Percentiles rank a stretch among this genome's conserved stretches.
Evolutionary conservation across 2,888 invertebrate species (phyloP).

Genomic region (Noctua pronuba): DNA sequence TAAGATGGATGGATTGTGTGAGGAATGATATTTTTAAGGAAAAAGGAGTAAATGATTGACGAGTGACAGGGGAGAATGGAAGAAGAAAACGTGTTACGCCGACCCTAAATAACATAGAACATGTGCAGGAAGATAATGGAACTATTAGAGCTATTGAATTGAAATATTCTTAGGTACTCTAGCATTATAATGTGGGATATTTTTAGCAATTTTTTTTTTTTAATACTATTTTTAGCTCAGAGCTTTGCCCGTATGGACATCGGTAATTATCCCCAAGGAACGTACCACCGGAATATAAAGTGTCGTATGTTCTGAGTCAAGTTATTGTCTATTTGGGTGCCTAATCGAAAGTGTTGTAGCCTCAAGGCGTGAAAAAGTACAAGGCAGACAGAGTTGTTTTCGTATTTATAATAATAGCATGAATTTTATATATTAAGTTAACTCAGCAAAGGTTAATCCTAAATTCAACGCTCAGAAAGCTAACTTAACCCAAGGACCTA

Average conservation of each 20-base stretch:
- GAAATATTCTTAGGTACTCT: neutral
- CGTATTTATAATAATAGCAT: neutral
- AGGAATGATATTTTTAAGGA: too few species aligned
- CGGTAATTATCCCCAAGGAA: neutral
- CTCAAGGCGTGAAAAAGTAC: neutral
- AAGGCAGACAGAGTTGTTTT: neutral
- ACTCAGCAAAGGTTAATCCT: neutral
- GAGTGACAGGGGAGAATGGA: too few species aligned
- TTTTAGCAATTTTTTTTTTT: neutral
- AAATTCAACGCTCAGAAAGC: slow-evolving; percentile 15
- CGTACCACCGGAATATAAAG: neutral
- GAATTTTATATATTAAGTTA: neutral
- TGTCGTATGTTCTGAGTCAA: neutral
- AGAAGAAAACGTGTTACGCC: too few species aligned
- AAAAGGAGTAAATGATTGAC: too few species aligned
- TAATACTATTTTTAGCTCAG: neutral
- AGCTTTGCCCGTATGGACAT: neutral
- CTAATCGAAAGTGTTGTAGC: neutral
- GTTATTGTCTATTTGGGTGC: neutral
- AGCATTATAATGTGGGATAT: neutral
- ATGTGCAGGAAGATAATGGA: too few species aligned
- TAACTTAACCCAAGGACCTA: slow-evolving; percentile 29
- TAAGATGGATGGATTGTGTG: too few species aligned
- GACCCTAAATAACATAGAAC: too few species aligned
- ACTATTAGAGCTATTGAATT: neutral